Conservation (phyloP, 2,888 invertebrate species). For the Drosophila stalkeri region DNA sequence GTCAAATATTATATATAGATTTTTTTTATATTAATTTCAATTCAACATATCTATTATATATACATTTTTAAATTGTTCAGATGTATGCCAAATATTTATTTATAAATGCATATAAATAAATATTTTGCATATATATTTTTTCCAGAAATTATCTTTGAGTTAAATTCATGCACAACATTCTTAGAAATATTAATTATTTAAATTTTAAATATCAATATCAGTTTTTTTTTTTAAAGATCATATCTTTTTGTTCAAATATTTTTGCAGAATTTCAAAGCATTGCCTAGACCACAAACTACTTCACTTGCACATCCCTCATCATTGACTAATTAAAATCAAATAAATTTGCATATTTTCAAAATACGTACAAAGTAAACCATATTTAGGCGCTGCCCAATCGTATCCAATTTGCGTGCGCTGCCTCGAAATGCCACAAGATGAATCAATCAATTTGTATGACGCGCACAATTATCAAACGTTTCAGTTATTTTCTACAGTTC, state of each 20-base stretch:
- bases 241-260: neutral
- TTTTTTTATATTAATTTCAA: neutral
- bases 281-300: neutral
- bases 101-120: too few relatives aligned
- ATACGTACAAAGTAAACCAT: constrained; percentile 84
- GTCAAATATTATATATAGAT: too few relatives aligned
- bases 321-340: neutral
- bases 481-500: neutral
- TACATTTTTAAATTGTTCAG: too few relatives aligned
- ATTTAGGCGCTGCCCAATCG: constrained; percentile 75
- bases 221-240: too few relatives aligned
- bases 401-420: constrained; percentile 71
- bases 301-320: neutral
- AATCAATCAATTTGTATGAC: constrained; percentile 18
- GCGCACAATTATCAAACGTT: constrained; percentile 9
- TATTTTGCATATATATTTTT: too few relatives aligned
- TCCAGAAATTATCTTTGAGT: too few relatives aligned
- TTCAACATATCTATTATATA: neutral
- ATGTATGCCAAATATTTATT: too few relatives aligned
- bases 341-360: neutral
- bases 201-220: too few relatives aligned
- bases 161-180: too few relatives aligned
- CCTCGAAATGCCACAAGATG: constrained; percentile 13
- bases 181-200: too few relatives aligned
- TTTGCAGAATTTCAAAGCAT: neutral